Base-by-base conservation (phyloP, 2,797 vertebrate species). In the Betta splendens region DNA sequence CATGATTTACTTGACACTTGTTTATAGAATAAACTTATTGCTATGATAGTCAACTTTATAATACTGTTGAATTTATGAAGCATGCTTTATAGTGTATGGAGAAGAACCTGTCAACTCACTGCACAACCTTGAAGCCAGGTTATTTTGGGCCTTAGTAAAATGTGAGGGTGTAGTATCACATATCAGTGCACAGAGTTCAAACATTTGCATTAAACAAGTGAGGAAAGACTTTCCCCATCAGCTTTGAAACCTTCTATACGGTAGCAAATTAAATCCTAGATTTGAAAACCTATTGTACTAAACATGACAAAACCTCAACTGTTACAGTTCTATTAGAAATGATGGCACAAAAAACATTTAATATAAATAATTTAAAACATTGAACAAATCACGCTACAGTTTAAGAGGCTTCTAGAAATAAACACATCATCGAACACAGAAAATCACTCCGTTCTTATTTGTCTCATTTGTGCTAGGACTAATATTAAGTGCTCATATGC, bases 81-180 rank as follows among this genome's bases (percentile, higher is more conserved):
- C 13, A 51, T 11, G 32, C 40, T 59, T 49, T n/a, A 54, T 33
- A 35, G 25, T 17, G 17, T 10, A n/a, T 0, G 13, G 20, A 39
- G 15, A 32, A 69, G 33, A 37, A 7, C 33, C 15, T 38, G 21
- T 15, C 37, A 9, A 18, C 40, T 47, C 31, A 2, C 33, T 13
- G 35, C 43, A 36, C 21, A 20, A 21, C 38, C 22, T 7, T 23
- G 3, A 7, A 38, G 43, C 45, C 52, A 11, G 57, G 62, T 79
- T 85, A 87, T 83, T 83, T 80, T 71, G 13, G 70, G 72, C 68
- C 11, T n/a, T 4, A 2, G 39, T 44, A 25, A 39, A 25, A 61
- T 52, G 53, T 5, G 15, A 61, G 13, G 17, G 66, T 8, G 29
- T 55, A 58, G 15, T 32, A 32, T 83, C 75, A 75, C 67, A 44